Conservation (phyloP, 1,140 invertebrate genomes). For the Zaprionus inermis region DNA sequence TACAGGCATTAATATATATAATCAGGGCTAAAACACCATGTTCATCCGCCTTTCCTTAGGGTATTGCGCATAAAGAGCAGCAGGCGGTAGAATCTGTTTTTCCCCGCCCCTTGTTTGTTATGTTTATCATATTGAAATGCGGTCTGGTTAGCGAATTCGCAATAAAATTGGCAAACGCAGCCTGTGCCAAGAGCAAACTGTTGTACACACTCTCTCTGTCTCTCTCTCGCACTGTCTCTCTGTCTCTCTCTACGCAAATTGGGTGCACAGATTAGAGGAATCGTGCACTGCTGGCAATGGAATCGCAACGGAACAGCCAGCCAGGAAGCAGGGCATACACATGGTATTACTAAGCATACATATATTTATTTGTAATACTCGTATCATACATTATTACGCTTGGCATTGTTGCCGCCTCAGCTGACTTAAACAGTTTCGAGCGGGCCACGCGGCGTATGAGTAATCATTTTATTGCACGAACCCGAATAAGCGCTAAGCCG, state of each 20-base stretch:
- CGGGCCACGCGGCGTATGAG: constrained; percentile 58
- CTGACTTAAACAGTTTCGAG: constrained; percentile 65
- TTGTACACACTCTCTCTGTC: neutral
- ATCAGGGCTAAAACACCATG: neutral
- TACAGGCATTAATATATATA: no score
- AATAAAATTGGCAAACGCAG: constrained; percentile 4
- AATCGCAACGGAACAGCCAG: no score
- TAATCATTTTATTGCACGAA: constrained; percentile 75
- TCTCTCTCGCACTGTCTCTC: no score
- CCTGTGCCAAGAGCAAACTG: neutral
- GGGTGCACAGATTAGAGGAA: constrained; percentile 15
- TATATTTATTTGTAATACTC: neutral
- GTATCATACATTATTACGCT: neutral
- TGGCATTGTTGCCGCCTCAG: constrained; percentile 18
- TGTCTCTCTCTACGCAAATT: neutral
- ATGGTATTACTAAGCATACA: neutral
- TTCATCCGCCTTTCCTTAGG: neutral
- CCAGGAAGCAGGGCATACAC: neutral
- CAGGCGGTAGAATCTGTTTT: neutral
- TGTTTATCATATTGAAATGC: constrained; percentile 8
- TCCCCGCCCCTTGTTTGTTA: neutral
- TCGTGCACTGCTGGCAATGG: no score
- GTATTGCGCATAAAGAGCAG: neutral
- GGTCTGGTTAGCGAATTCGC: neutral
- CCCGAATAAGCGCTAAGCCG: constrained; percentile 47